Evolutionary conservation across 2,113 vertebrate species (phyloP), one percentile per base, ranked within the genome.

Genomic region (Todiramphus chloris): DNA sequence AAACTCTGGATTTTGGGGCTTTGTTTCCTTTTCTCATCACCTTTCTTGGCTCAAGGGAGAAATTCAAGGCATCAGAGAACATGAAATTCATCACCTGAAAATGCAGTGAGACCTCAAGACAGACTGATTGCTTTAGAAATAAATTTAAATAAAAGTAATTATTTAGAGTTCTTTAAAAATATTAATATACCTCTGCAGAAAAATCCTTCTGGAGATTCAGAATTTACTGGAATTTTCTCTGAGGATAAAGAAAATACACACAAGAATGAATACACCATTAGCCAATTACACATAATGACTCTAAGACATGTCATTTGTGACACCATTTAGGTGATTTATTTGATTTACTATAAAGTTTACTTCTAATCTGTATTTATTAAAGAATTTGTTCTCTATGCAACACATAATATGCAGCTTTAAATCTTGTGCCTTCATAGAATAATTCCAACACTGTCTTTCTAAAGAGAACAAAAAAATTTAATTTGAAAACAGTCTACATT

Each of bases 61-160:
- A 97, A 96, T 92, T 78, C 70, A 87, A 96, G 76, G 89, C 77
- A 96, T 89, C 58, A 95, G 87, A 97, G 93, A 87, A 90, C 91
- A 90, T 94, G 51, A 96, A 88, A 97, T 98, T 90, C 86, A 97
- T 98, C 94, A 96, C 63, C 95, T 95, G 81, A 97, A 96, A 97
- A 88, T 90, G 35, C 79, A 93, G 31, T 68, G 93, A 97, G 83
- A 94, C 53, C 77, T 95, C 83, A 91, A 94, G 92, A 94, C 83
- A 96, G 82, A 97, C 64, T 9, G 24, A 97, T 83, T 97, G 91
- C 28, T 93, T 90, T 80, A 39, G 27, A 97, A 97, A 96, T 95
- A 13, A 97, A 97, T 97, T 97, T 93, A 97, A 97, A 96, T 97
- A 96, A 93, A 97, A 96, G 39, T 92, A 98, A 97, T 97, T 97